Percentiles rank a stretch among this genome's conserved stretches.
These are phyloP conservation scores for Eurytoma adleriae DNA, from an alignment of 2,888 invertebrate species.

Conservation along the genomic window DNA sequence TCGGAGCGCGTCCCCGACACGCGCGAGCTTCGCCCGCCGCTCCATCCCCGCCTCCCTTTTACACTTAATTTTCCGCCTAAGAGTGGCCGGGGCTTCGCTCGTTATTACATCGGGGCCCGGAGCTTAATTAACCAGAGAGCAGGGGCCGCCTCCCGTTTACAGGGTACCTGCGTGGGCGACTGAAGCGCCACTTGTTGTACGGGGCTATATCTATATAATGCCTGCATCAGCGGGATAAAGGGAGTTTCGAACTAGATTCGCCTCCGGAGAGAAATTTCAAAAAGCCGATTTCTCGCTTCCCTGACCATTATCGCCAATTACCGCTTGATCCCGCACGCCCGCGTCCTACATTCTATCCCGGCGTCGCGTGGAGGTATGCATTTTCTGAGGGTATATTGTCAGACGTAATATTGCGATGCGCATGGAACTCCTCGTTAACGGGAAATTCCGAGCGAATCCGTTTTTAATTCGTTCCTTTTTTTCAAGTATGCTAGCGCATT, in stretches of 20 bases:
- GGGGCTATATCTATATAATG: background rate
- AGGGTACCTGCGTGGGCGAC: background rate
- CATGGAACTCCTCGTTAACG: background rate
- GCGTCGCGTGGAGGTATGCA: background rate
- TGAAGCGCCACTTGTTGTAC: background rate
- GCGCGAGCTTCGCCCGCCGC: background rate
- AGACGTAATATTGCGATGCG: background rate
- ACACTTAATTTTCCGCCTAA: constrained; percentile 47
- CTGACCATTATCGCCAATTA: constrained; percentile 46
- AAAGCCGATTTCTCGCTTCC: constrained; percentile 43
- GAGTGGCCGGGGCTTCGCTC: constrained; percentile 19
- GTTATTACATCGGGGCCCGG: constrained; percentile 35
- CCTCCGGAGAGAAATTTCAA: constrained; percentile 26
- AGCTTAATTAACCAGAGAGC: constrained; percentile 49
- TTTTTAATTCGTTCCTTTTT: background rate
- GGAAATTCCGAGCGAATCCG: constrained; percentile 6
- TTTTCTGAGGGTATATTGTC: background rate
- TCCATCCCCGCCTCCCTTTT: too few species aligned
- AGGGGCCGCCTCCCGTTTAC: background rate
- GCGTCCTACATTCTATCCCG: constrained; percentile 6
- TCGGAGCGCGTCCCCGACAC: background rate
- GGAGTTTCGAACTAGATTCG: constrained; percentile 11
- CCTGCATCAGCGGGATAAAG: background rate
- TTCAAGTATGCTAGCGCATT: background rate
- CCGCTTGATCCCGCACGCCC: background rate